Base-by-base conservation (phyloP, 1,140 invertebrate species). In the Drosophila suzukii region DNA sequence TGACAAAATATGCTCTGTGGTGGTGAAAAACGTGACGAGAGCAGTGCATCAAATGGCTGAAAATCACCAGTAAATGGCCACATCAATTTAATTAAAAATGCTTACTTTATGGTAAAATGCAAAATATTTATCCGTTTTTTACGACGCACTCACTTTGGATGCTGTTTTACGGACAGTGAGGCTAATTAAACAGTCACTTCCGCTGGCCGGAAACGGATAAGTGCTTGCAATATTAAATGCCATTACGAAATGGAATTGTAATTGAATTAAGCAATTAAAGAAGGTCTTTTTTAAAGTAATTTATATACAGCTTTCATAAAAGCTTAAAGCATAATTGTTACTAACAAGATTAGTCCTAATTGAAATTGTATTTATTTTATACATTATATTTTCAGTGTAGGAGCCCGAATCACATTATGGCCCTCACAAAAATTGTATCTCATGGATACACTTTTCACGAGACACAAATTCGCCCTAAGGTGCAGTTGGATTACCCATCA, bases 21-120 rank as follows among this genome's bases (percentile, higher is more conserved):
- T 44, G 50, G 13, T 30, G 27, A 34, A 27, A 44, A 65, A 68
- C 63, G 50, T 49, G 67, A 55, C 49, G 47, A 30, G 47, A 36
- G 62, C 47, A 15, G 34, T 32, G n/a, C 67, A 32, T 27, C 27
- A 71, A 57, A 49, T 49, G 43, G 27, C 15, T 24, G 51, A 41
- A 56, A 57, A 47, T 70, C 39, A 70, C 36, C 51, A 17, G 41
- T 50, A 71, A 50, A 71, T 71, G 65, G 65, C 53, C 51, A 70
- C 51, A 71, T 71, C 43, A 71, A 71, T 71, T 71, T 70, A 71
- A 71, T 71, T 71, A 58, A 71, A 71, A 71, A 49, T 60, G 36
- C 27, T 27, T 24, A 24, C 49, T 66, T 44, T 53, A 34, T 39
- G 20, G 10, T 11, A 24, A 27, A 32, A 17, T 55, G 11, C 17